phyloP scores from a whole-genome alignment of 2,888 invertebrate species.

The Stratiomys singularior region DNA sequence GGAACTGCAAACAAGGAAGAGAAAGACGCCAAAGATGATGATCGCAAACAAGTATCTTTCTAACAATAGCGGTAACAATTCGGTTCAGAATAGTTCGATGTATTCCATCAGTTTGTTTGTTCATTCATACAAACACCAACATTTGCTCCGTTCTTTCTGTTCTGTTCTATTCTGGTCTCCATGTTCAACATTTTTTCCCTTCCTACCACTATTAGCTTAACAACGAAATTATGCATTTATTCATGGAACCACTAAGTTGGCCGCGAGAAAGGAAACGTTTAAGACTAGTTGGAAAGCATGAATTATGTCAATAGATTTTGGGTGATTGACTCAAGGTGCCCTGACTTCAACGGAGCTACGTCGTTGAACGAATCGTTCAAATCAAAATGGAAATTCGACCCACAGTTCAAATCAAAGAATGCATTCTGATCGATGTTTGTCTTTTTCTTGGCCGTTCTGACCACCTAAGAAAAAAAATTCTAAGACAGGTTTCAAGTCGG shows the following conservation, averaged over 20 bases:
- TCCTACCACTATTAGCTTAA: constrained; percentile 20
- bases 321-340: neutral
- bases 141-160: too few species aligned
- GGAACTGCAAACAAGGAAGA: neutral
- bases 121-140: too few species aligned
- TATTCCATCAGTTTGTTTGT: neutral
- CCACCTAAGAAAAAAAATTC: too few species aligned
- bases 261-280: neutral
- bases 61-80: neutral
- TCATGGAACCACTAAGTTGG: neutral
- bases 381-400: neutral
- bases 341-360: too few species aligned
- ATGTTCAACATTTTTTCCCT: neutral
- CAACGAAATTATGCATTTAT: constrained; percentile 19
- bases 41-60: neutral
- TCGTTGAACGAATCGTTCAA: too few species aligned
- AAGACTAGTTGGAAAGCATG: neutral
- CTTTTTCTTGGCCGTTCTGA: neutral
- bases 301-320: neutral
- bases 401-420: neutral
- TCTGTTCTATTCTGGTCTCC: neutral
- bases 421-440: neutral
- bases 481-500: too few species aligned
- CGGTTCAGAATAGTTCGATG: neutral
- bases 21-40: too few species aligned